Evolutionary conservation across 2,888 invertebrate genomes (phyloP).

Genomic region (Hemicrepidius hirtus): DNA sequence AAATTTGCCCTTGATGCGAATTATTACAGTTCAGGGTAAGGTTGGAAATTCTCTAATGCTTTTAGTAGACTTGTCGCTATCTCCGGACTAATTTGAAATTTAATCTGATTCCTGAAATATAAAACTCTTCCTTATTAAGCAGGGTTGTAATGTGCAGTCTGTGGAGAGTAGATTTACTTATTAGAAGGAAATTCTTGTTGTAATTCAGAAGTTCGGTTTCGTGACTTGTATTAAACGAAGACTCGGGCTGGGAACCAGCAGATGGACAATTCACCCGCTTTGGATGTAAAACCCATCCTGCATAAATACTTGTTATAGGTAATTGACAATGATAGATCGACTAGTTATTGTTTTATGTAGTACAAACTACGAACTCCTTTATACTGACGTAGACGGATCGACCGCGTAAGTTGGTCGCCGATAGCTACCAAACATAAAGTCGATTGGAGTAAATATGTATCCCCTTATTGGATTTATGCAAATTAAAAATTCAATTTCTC

Average conservation of each 20-base stretch:
- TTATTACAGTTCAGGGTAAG: neutral
- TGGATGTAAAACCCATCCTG: constrained; percentile 64
- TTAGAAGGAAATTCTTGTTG: constrained; percentile 46
- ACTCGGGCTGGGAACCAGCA: constrained; percentile 59
- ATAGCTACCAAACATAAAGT: constrained; percentile 55
- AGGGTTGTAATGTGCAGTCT: constrained; percentile 29
- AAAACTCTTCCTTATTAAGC: constrained; percentile 41
- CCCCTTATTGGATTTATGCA: constrained; percentile 59
- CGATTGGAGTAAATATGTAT: constrained; percentile 56
- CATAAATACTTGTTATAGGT: constrained; percentile 66
- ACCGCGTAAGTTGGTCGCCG: constrained; percentile 36
- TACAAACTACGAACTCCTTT: constrained; percentile 65
- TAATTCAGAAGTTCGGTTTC: constrained; percentile 54
- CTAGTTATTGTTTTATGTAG: constrained; percentile 65
- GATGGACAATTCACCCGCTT: constrained; percentile 64
- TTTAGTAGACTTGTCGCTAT: constrained; percentile 13
- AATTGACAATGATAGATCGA: constrained; percentile 66
- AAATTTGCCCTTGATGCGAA: constrained; percentile 2
- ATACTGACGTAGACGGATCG: constrained; percentile 63
- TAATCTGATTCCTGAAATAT: constrained; percentile 43
- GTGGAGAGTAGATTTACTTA: constrained; percentile 40
- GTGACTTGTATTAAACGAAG: constrained; percentile 58
- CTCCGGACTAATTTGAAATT: constrained; percentile 31
- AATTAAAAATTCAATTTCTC: constrained; percentile 50
- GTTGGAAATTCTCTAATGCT: constrained; percentile 24